Evolutionary conservation across 2,797 vertebrate genomes (phyloP), one percentile per base, ranked within the genome.

Genomic region (Arrhamphus sclerolepis): DNA sequence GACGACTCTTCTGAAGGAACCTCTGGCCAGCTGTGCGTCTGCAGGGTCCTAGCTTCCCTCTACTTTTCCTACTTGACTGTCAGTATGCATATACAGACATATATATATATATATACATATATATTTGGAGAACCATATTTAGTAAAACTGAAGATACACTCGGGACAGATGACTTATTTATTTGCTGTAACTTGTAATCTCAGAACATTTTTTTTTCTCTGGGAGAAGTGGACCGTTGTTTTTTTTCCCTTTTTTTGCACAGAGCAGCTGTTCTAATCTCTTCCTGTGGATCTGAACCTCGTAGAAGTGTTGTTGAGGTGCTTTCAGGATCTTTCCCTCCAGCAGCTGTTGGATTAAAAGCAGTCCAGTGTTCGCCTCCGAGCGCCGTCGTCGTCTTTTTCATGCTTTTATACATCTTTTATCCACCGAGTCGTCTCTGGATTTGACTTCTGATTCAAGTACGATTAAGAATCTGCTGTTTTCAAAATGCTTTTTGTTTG

Each of bases 161-260:
- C 48, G 67, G 56, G 51, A 72, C 41, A 34, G 60, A 49, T 64
- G 49, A 78, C 14, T 48, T 78, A 87, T 86, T 89, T 86, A 86
- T 88, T 87, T 79, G 75, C 80, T 51, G 73, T 74, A 66, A 17
- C 52, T 55, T 63, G 60, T 70, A 44, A 20, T 41, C 49, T 53
- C 40, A 58, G 41, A 71, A 67, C 75, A 40, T 72, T 62, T 51
- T 56, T 60, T 56, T 78, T 84, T 72, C 86, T 79, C 87, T 87
- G 87, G 80, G 84, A 62, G 62, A 26, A 56, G 46, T 66, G 70
- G 75, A 82, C 55, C 71, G 51, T 61, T 70, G 73, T 69, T 68
- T 56, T 68, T 75, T 29, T 7, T 7, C 6, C 6, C 29, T 4
- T 7, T 28, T 31, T 78, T 77, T 75, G 71, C 75, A 81, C 80